phyloP scores from a whole-genome alignment of 2,888 invertebrate genomes.

The Lasioglossum villosulum region DNA sequence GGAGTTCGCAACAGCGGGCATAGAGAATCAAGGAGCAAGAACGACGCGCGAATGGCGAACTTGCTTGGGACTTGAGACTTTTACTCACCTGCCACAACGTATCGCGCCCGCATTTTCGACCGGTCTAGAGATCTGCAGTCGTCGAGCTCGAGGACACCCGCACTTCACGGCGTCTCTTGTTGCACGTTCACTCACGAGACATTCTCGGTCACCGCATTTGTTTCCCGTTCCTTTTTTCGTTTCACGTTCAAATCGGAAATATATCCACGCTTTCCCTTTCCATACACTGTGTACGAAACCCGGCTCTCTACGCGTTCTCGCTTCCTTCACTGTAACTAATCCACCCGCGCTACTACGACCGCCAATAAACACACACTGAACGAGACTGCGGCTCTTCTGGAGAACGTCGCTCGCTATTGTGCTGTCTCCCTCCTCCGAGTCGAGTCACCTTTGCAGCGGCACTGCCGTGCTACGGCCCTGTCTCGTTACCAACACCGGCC shows the following conservation, averaged over 20 bases:
- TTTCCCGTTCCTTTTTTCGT: conserved; percentile 13
- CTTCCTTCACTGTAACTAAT: conserved; percentile 56
- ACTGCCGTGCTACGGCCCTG: conserved; percentile 47
- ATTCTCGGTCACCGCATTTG: conserved; percentile 50
- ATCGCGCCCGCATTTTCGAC: conserved; percentile 77
- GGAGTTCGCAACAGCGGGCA: conserved; percentile 14
- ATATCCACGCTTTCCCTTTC: conserved; percentile 48
- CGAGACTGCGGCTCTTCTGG: conserved; percentile 72
- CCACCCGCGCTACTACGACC: conserved; percentile 67
- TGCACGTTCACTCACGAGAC: conserved; percentile 66
- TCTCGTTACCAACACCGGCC: conserved; percentile 48
- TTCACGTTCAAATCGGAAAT: neutral
- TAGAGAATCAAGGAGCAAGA: conserved; percentile 34
- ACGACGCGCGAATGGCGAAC: conserved; percentile 64
- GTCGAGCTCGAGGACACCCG: conserved; percentile 51
- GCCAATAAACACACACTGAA: conserved; percentile 72
- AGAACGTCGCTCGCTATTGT: conserved; percentile 68
- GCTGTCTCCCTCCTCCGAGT: conserved; percentile 47
- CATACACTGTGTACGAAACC: conserved; percentile 44
- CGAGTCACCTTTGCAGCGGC: conserved; percentile 26
- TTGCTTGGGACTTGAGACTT: conserved; percentile 41
- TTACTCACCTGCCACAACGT: conserved; percentile 79
- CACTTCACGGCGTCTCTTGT: conserved; percentile 61
- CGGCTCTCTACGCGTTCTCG: conserved; percentile 34
- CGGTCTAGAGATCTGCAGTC: conserved; percentile 47